Evolutionary conservation across 2,888 invertebrate species (phyloP), one percentile per base, ranked within the genome.

Genomic region (Ommatoiulus sabulosus): DNA sequence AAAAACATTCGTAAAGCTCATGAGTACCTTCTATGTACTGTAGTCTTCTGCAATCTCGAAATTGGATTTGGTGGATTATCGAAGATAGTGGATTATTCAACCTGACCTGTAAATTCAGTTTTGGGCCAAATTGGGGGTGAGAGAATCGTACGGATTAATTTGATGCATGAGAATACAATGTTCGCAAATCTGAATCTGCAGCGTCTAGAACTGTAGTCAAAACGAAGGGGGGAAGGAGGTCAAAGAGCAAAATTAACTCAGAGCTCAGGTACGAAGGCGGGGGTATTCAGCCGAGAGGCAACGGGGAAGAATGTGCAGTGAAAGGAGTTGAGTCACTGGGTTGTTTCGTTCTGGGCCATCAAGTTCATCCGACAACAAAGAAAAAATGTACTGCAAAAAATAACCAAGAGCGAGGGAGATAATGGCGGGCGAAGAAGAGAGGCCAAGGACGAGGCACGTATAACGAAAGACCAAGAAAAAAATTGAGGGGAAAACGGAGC

Each of bases 261-360:
- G 63, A 72, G 24, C 72, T 72, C 72, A 72, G 72, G 72, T 72
- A 72, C 24, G 24, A 72, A 72, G 72, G 8, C 24, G 24, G 24
- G 63, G 63, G n/a, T n/a, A 20, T 20, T 63, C 63, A 63, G 63
- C 63, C 20, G 63, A 63, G 72, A 72, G 72, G 72, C 72, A 72
- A 72, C 72, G n/a, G 72, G 72, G 24, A 72, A 72, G 72, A 72
- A 72, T 24, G 72, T 8, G 63, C 4, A 72, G 72, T 72, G 72
- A 24, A 72, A 72, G 72, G 72, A 72, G 72, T 72, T 72, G 72
- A 72, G 72, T 72, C 72, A 72, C 72, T 72, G 72, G 72, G 72
- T 72, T 72, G 72, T 72, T 72, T 72, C 72, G 72, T 72, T 72
- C 24, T 72, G 24, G 72, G 24, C 72, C 72, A 72, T 72, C 72